These are phyloP conservation scores for Spea multiplicata DNA, from an alignment of 2,113 vertebrate genomes.

Conservation along the genomic window DNA sequence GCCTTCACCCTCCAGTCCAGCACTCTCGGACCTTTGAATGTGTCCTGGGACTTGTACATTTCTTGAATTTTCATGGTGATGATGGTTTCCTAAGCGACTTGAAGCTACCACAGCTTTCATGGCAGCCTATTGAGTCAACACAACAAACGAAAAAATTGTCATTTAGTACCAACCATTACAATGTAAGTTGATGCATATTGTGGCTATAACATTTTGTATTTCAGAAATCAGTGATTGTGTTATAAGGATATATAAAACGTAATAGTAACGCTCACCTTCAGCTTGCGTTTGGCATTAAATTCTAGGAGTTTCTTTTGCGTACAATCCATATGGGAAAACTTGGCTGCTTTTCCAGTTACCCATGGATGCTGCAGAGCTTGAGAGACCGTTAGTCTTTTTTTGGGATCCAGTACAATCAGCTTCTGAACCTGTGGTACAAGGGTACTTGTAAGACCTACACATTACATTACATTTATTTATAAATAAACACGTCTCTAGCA, in stretches of 20 bases:
- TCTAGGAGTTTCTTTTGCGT: slow-evolving; percentile 85
- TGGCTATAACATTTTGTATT: no score
- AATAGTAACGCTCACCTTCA: slow-evolving; percentile 68
- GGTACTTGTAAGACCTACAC: no score
- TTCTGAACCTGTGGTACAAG: slow-evolving; percentile 70
- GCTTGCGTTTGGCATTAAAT: slow-evolving; percentile 82
- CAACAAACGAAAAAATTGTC: not conserved
- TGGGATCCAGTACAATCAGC: slow-evolving; percentile 78
- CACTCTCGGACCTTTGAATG: not conserved
- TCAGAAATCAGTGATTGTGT: no score
- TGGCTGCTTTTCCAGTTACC: slow-evolving; percentile 80
- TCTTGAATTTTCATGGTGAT: slow-evolving; percentile 71
- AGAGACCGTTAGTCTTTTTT: slow-evolving; percentile 71
- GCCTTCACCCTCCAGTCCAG: not conserved
- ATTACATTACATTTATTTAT: no score
- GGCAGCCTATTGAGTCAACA: slow-evolving; percentile 68
- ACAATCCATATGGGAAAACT: slow-evolving; percentile 87
- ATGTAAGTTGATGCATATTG: no score
- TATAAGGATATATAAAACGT: no score
- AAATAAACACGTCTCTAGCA: no score
- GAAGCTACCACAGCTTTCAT: slow-evolving; percentile 85
- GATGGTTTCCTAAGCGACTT: slow-evolving; percentile 65
- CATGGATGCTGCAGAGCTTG: slow-evolving; percentile 83
- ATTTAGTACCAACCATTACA: no score
- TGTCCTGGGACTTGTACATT: slow-evolving; percentile 53